Evolutionary conservation across 2,113 vertebrate genomes (phyloP).

Genomic region (Emydocephalus ijimae): DNA sequence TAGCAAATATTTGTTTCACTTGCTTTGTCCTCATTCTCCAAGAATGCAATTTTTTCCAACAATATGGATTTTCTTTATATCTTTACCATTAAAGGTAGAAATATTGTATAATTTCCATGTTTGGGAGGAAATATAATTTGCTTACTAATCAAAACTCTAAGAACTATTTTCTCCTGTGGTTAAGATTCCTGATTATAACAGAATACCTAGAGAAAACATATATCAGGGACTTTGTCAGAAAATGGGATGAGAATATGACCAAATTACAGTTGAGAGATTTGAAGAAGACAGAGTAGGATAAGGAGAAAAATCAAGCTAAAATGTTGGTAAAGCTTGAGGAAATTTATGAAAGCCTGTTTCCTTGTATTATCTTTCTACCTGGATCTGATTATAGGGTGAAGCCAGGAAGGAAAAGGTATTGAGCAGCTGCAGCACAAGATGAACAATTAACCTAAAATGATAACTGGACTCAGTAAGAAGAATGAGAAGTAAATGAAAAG

Average conservation of each 20-base stretch:
- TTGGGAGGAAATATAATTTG: neutral
- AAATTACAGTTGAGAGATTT: neutral
- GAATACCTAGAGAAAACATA: neutral
- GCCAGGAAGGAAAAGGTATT: neutral
- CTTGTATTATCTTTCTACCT: neutral
- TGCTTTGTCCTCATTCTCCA: neutral
- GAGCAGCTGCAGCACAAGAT: neutral
- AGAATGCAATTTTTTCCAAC: neutral
- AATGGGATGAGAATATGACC: neutral
- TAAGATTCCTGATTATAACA: neutral
- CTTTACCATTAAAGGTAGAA: neutral
- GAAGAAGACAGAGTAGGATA: neutral
- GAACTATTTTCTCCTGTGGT: neutral
- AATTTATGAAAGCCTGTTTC: neutral
- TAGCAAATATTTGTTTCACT: neutral
- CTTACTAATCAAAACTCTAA: neutral
- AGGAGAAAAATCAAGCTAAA: neutral
- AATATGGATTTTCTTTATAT: neutral
- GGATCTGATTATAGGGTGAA: neutral
- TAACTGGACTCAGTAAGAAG: neutral
- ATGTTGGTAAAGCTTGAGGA: neutral
- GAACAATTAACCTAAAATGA: neutral
- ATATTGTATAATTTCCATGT: neutral
- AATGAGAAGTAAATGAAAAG: neutral
- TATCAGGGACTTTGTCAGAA: neutral